phyloP scores from a whole-genome alignment of 2,113 vertebrate genomes.

The Alosa alosa region DNA sequence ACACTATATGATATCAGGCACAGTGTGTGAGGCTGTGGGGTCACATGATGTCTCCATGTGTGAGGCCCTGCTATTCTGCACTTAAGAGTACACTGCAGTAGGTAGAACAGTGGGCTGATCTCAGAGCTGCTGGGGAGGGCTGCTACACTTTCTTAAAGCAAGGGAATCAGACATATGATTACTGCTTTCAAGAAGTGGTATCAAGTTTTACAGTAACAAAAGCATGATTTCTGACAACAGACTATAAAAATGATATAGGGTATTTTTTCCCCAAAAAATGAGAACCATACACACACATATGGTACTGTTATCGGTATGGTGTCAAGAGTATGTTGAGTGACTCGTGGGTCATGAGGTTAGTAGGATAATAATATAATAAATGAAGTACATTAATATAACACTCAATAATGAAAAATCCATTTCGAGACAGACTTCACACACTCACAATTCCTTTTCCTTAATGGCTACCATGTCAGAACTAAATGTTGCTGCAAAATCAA shows the following conservation, averaged over 20 bases:
- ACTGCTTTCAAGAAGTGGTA: not conserved
- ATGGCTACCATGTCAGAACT: not conserved
- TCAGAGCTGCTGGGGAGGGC: not conserved
- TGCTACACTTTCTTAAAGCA: not conserved
- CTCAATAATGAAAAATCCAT: too few relatives aligned
- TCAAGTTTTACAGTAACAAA: not conserved
- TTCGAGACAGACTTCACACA: too few relatives aligned
- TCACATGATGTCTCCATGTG: constrained; percentile 6
- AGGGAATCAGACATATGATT: not conserved
- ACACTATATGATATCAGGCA: not conserved
- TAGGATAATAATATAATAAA: too few relatives aligned
- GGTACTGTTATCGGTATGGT: too few relatives aligned
- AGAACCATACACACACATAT: not conserved
- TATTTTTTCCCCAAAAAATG: not conserved
- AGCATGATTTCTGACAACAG: not conserved
- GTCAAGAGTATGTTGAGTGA: too few relatives aligned
- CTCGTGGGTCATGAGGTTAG: too few relatives aligned
- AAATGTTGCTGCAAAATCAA: not conserved
- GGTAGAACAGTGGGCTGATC: not conserved
- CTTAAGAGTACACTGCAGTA: not conserved
- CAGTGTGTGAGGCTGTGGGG: constrained; percentile 9
- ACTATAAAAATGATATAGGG: not conserved
- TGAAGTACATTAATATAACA: too few relatives aligned
- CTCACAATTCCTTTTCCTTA: not conserved
- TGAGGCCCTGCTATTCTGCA: constrained; percentile 14